Percentiles rank a stretch among this genome's conserved stretches.
These are phyloP conservation scores for Catharus minimus DNA, from an alignment of 2,113 vertebrate genomes.

Conservation along the genomic window DNA sequence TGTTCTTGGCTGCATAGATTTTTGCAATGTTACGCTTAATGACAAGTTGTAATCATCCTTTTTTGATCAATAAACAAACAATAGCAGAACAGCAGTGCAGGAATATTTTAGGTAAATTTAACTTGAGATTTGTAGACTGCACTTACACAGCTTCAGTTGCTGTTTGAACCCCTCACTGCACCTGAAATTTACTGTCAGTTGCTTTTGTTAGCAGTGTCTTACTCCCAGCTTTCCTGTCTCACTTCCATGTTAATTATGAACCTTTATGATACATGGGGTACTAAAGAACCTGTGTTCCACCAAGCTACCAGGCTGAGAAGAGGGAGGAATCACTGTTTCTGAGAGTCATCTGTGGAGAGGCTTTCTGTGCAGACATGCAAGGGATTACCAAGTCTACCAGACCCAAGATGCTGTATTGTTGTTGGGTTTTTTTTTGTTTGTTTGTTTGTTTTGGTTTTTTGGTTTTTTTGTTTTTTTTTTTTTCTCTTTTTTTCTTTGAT, in stretches of 20 bases:
- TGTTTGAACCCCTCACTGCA: background rate
- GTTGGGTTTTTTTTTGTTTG: no score
- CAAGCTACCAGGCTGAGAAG: background rate
- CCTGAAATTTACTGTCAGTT: background rate
- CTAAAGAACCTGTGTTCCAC: background rate
- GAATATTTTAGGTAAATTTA: background rate
- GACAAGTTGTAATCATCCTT: background rate
- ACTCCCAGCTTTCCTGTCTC: background rate
- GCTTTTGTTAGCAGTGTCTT: background rate
- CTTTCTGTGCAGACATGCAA: background rate
- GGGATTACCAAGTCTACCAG: background rate
- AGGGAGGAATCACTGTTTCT: background rate
- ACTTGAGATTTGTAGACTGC: background rate
- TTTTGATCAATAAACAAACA: background rate
- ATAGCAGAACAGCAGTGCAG: background rate
- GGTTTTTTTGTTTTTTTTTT: no score
- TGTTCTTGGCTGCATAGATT: background rate
- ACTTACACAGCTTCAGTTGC: background rate
- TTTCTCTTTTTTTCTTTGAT: background rate
- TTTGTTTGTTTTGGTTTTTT: background rate
- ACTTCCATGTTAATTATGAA: background rate
- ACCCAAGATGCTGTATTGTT: background rate
- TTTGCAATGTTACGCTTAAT: background rate
- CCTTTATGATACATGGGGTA: background rate
- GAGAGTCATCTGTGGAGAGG: accelerated